Evolutionary conservation across 2,113 vertebrate species (phyloP).

Genomic region (Laterallus jamaicensis): DNA sequence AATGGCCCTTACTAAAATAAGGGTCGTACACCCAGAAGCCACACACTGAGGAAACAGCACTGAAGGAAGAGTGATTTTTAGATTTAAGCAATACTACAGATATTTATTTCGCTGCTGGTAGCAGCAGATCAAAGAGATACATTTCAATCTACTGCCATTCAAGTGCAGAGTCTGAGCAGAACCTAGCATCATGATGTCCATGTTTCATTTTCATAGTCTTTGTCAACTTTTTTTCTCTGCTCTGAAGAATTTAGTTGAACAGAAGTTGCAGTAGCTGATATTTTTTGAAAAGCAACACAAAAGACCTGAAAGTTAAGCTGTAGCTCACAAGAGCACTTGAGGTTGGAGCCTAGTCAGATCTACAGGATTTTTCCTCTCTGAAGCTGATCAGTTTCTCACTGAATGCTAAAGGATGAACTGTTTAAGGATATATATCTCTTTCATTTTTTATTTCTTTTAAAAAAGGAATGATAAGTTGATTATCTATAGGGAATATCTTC

Average conservation of each 20-base stretch:
- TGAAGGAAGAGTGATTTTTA: background rate
- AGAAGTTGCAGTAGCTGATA: background rate
- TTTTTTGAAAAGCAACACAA: background rate
- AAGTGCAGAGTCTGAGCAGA: background rate
- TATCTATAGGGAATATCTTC: background rate
- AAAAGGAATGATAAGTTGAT: background rate
- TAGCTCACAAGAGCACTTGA: background rate
- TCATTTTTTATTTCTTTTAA: background rate
- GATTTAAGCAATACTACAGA: background rate
- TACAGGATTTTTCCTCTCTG: background rate
- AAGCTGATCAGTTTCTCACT: background rate
- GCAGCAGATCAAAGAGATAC: background rate
- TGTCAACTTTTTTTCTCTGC: background rate
- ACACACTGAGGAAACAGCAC: background rate
- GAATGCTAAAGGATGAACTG: background rate
- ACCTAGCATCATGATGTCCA: rapidly evolving
- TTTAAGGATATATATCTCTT: background rate
- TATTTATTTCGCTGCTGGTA: background rate
- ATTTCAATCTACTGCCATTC: background rate
- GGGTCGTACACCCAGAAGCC: background rate
- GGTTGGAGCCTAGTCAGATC: background rate
- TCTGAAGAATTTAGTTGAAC: background rate
- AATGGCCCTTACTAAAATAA: background rate
- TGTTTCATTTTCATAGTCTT: background rate
- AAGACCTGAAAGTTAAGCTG: background rate